Conservation (phyloP, 2,888 invertebrate species). For the Acanthosepion pharaonis region DNA sequence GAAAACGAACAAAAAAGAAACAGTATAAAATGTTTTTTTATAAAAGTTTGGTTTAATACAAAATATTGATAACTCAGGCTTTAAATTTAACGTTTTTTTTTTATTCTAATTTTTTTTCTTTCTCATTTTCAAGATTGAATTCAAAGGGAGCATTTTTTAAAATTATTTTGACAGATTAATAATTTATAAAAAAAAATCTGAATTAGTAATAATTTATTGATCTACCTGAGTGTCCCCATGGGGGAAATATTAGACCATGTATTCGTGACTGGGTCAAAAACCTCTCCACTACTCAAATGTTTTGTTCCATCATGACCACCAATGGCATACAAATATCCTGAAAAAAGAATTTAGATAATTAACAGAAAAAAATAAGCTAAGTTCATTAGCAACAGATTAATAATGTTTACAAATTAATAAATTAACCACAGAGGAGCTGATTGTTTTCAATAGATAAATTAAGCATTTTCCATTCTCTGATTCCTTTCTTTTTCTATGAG, state of each 20-base stretch:
- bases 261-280: constrained; percentile 74
- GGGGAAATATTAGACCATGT: constrained; percentile 73
- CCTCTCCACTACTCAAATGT: constrained; percentile 76
- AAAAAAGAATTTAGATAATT: neutral
- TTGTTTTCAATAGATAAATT: too few species aligned
- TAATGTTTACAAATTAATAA: too few species aligned
- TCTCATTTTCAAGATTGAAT: too few species aligned
- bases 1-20: constrained; percentile 43
- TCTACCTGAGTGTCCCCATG: constrained; percentile 74
- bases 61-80: too few species aligned
- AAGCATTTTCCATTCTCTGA: too few species aligned
- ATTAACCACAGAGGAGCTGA: too few species aligned
- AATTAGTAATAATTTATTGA: neutral
- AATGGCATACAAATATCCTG: constrained; percentile 75
- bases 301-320: constrained; percentile 77
- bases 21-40: neutral
- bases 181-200: neutral
- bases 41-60: too few species aligned
- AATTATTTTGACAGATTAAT: neutral
- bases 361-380: neutral
- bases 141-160: too few species aligned
- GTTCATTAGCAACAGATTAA: too few species aligned
- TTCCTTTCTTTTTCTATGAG: too few species aligned
- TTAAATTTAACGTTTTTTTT: too few species aligned
- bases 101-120: too few species aligned